Base-by-base conservation (phyloP, 1,140 invertebrate genomes). In the Sarcophaga peregrina region DNA sequence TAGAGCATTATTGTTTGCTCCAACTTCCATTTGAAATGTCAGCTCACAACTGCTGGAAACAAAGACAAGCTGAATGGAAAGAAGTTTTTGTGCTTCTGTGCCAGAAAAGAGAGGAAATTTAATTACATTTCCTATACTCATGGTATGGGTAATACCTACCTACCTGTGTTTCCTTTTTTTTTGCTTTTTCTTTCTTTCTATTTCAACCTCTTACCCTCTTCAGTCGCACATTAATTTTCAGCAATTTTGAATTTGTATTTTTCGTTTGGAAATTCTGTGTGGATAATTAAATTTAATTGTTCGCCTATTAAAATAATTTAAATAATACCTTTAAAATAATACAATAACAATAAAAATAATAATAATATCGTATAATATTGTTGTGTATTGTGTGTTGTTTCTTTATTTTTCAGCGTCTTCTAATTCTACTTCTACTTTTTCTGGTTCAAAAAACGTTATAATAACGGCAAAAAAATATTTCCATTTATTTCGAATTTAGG, bases 271-370 rank as follows among this genome's bases (percentile, higher is more conserved):
- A 68, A 68, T 68, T 20, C 58, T 20, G 17, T 20, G 17, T 25
- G n/a, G 17, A 25, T 68, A 68, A 68, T 68, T 68, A 20, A 68
- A 68, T 68, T 68, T 68, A 68, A 68, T 68, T 68, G 62, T 68
- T 68, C 17, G 62, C 20, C 62, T 68, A 68, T 68, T 68, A 68
- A 68, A 68, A 68, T 68, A 68, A 68, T 20, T 68, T 68, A 20
- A 68, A 8, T 25, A 68, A 68, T 68, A 68, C 62, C 62, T 68
- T 68, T 68, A 68, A 68, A 68, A 68, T 68, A 68, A 68, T 20
- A 68, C 50, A 13, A 13, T 52, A 52, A 68, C 20, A n/a, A 68
- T 68, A 68, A 37, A 2, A 37, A 37, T 4, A 37, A 37, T 37
- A 37, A 37, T 4, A 37, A 37, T 37, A 37, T 37, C 25, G 25